phyloP scores from a whole-genome alignment of 2,113 vertebrate species.

The Catharus fuscescens region DNA sequence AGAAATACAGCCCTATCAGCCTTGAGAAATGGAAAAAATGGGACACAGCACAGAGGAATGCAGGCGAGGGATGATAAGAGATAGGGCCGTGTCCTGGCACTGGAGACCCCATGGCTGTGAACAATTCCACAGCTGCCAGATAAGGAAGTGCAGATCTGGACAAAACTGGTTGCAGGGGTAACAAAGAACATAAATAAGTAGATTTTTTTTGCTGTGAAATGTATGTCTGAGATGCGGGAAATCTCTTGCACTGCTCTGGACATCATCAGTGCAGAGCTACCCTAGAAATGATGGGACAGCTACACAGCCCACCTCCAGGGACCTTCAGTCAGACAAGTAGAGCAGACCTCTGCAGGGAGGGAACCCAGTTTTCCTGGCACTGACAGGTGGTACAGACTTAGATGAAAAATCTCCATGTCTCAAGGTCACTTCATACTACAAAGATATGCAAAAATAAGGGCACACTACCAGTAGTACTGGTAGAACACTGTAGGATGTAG shows the following conservation, averaged over 20 bases:
- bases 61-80: background rate
- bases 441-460: background rate
- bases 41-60: background rate
- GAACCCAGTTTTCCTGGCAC: background rate
- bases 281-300: background rate
- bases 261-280: background rate
- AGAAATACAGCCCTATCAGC: background rate
- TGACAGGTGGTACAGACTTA: background rate
- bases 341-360: background rate
- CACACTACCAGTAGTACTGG: background rate
- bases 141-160: background rate
- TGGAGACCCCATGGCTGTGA: rapidly evolving
- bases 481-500: background rate
- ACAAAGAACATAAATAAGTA: background rate
- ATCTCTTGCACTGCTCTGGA: background rate
- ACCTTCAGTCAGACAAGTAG: background rate
- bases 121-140: background rate
- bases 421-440: background rate
- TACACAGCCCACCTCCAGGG: background rate
- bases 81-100: background rate
- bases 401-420: background rate
- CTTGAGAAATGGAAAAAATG: background rate
- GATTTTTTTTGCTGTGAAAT: background rate
- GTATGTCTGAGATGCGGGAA: background rate
- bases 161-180: background rate